These are phyloP conservation scores for Lasioglossum marginatum DNA, from an alignment of 2,888 invertebrate genomes.

Conservation along the genomic window DNA sequence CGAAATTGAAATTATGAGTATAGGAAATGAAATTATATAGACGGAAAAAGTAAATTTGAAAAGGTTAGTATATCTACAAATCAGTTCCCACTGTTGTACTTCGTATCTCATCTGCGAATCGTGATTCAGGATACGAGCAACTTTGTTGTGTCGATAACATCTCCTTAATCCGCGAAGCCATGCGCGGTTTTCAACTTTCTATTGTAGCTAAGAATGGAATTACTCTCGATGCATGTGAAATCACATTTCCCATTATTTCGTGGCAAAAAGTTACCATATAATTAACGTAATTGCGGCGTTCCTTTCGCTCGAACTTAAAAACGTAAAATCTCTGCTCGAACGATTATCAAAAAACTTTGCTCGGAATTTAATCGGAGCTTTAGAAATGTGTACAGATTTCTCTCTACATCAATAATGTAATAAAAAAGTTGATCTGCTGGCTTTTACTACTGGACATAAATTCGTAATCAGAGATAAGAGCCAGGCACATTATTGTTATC, in stretches of 20 bases:
- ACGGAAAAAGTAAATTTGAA: not conserved
- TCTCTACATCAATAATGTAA: not conserved
- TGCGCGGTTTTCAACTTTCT: not conserved
- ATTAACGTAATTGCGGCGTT: not conserved
- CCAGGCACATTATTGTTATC: too few relatives aligned
- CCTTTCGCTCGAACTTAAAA: not conserved
- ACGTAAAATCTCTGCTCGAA: not conserved
- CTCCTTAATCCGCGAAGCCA: not conserved
- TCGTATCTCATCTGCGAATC: not conserved
- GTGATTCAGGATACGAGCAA: not conserved
- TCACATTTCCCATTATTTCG: not conserved
- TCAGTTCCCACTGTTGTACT: not conserved
- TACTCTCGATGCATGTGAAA: conserved; percentile 9
- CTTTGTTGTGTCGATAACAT: not conserved
- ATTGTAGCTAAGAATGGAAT: not conserved
- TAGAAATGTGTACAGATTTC: not conserved
- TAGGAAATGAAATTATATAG: not conserved
- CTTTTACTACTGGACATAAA: not conserved
- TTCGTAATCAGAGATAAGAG: not conserved
- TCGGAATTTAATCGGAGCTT: not conserved
- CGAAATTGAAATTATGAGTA: not conserved
- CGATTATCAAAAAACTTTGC: not conserved
- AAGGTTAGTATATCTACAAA: not conserved
- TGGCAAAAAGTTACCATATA: not conserved
- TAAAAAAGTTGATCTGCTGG: not conserved